These are phyloP conservation scores for Drosophila rubida DNA, from an alignment of 2,888 invertebrate genomes.

Conservation along the genomic window DNA sequence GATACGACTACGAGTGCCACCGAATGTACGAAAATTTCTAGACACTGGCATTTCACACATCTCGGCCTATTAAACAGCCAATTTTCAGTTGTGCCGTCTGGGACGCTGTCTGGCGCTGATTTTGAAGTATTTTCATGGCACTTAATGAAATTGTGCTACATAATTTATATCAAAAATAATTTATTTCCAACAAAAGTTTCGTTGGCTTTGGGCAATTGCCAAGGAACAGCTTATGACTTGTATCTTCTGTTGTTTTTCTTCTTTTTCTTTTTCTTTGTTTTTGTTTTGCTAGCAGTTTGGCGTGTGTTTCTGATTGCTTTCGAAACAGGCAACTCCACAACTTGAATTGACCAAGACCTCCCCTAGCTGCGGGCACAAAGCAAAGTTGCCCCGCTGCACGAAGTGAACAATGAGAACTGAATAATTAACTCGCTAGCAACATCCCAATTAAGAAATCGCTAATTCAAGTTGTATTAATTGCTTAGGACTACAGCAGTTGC, in stretches of 20 bases:
- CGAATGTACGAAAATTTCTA: constrained; percentile 1
- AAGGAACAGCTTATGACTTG: constrained; percentile 10
- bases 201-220: constrained; percentile 24
- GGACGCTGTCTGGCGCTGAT: neutral
- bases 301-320: constrained; percentile 18
- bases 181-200: constrained; percentile 29
- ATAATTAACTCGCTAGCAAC: constrained; percentile 16
- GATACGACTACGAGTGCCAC: neutral
- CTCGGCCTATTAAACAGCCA: neutral
- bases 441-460: constrained; percentile 6
- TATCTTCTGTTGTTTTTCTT: neutral
- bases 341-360: constrained; percentile 9
- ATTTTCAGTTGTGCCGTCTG: neutral
- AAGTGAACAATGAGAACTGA: constrained; percentile 9
- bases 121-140: constrained; percentile 28
- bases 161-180: constrained; percentile 30
- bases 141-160: constrained; percentile 23
- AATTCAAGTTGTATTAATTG: constrained; percentile 6
- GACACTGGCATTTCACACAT: neutral
- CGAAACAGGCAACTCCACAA: neutral
- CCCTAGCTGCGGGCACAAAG: neutral
- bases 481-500: neutral
- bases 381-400: neutral
- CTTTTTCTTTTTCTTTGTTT: neutral
- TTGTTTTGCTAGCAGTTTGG: neutral